Conservation (phyloP, 2,797 vertebrate genomes). For the Chaetodon trifasciatus region DNA sequence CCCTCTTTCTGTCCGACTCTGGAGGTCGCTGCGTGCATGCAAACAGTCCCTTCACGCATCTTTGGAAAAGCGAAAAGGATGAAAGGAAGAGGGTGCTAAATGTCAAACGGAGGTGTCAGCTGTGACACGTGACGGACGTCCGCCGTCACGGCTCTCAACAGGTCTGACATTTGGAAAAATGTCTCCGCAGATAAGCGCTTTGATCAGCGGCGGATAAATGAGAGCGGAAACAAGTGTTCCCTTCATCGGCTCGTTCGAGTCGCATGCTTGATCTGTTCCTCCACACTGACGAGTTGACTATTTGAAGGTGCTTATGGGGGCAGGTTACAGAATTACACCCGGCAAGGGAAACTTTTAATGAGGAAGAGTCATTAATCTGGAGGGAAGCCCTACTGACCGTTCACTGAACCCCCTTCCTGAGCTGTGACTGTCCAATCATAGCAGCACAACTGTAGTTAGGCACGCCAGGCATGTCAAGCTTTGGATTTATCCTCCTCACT, state of each 20-base stretch:
- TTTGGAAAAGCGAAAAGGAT: slow-evolving; percentile 39
- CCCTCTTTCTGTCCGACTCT: background rate
- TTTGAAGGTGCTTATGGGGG: slow-evolving; percentile 16
- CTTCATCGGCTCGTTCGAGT: slow-evolving; percentile 23
- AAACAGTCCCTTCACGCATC: slow-evolving; percentile 31
- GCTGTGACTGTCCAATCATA: background rate
- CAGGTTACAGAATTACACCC: slow-evolving; percentile 12
- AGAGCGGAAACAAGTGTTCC: slow-evolving; percentile 47
- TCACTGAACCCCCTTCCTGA: background rate
- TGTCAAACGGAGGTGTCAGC: slow-evolving; percentile 72
- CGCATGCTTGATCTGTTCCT: slow-evolving; percentile 27
- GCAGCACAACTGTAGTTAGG: background rate
- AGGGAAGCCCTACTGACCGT: background rate
- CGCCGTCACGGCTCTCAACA: slow-evolving; percentile 60
- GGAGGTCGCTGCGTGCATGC: slow-evolving; percentile 1
- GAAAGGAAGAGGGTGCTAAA: slow-evolving; percentile 57
- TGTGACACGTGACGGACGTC: slow-evolving; percentile 52
- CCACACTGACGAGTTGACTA: slow-evolving; percentile 32
- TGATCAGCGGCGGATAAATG: slow-evolving; percentile 69
- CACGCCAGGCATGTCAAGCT: background rate
- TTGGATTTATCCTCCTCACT: slow-evolving; percentile 4
- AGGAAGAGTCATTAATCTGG: background rate
- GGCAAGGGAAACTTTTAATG: slow-evolving; percentile 25
- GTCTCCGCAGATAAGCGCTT: slow-evolving; percentile 67
- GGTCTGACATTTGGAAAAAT: slow-evolving; percentile 81